Evolutionary conservation across 1,140 invertebrate species (phyloP).

Genomic region (Atopsyche davidsoni): DNA sequence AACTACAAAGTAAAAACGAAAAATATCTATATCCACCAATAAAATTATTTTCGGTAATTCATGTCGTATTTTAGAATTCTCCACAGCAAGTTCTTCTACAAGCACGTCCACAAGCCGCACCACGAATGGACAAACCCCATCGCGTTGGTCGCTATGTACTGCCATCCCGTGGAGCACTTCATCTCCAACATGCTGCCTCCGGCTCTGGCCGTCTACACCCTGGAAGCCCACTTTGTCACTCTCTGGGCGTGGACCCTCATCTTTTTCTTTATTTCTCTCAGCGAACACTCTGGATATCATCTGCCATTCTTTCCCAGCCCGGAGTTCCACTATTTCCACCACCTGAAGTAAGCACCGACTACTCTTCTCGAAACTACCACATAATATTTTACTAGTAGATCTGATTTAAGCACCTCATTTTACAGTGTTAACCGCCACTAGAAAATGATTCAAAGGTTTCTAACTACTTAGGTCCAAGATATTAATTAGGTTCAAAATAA

Average conservation of each 20-base stretch:
- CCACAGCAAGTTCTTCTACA: slow-evolving; percentile 71
- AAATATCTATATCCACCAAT: no score
- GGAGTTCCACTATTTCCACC: slow-evolving; percentile 87
- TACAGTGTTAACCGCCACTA: no score
- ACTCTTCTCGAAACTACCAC: no score
- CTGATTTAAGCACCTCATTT: no score
- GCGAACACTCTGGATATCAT: slow-evolving; percentile 85
- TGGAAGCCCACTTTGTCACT: slow-evolving; percentile 76
- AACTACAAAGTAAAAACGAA: no score
- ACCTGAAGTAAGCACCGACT: slow-evolving; percentile 70
- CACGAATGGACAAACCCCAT: slow-evolving; percentile 84
- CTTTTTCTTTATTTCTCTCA: slow-evolving; percentile 73
- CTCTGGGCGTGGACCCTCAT: slow-evolving; percentile 79
- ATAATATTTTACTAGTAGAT: no score
- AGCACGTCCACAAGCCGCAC: slow-evolving; percentile 80
- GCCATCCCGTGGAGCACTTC: slow-evolving; percentile 82
- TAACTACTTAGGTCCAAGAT: no score
- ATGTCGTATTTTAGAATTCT: slow-evolving; percentile 66
- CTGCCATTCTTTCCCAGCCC: slow-evolving; percentile 83
- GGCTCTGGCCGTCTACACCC: slow-evolving; percentile 70
- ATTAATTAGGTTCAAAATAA: no score
- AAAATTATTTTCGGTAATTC: no score
- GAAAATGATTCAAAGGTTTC: no score
- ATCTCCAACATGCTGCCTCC: slow-evolving; percentile 77
- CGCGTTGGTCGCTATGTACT: slow-evolving; percentile 77